A percentile compares a stretch with the other conserved stretches of the same genome.
These are phyloP conservation scores for Megaleporinus macrocephalus DNA, from an alignment of 2,113 vertebrate species.

Conservation along the genomic window DNA sequence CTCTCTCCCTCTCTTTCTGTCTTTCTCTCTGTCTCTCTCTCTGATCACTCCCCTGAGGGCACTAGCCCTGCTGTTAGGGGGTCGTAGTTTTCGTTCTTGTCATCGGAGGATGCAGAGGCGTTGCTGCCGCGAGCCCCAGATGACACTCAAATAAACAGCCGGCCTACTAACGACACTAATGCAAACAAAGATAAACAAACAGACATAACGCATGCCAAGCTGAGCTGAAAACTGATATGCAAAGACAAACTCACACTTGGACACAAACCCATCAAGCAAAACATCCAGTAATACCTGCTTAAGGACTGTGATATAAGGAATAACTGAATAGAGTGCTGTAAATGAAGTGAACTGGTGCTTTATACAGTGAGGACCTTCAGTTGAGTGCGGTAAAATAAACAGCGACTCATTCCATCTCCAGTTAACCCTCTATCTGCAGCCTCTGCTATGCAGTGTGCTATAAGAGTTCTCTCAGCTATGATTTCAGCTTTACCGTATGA, in stretches of 20 bases:
- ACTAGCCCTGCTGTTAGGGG: constrained; percentile 33
- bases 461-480: background rate
- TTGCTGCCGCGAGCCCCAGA: constrained; percentile 29
- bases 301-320: background rate
- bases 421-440: background rate
- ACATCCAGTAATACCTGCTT: constrained; percentile 27
- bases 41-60: constrained; percentile 43
- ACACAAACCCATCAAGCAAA: constrained; percentile 3
- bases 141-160: constrained; percentile 49
- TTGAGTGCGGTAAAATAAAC: constrained; percentile 31
- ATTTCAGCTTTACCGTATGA: background rate
- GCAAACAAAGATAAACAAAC: constrained; percentile 44
- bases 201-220: constrained; percentile 33
- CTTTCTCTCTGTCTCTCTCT: background rate
- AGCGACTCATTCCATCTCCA: background rate
- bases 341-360: background rate
- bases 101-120: constrained; percentile 54
- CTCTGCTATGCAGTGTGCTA: background rate
- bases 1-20: no score
- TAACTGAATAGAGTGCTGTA: constrained; percentile 8
- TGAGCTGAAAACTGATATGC: constrained; percentile 17
- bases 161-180: constrained; percentile 48
- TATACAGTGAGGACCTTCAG: background rate
- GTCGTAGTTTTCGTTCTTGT: constrained; percentile 38
- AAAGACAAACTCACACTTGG: background rate